These are phyloP conservation scores for Euphydryas editha DNA, from an alignment of 2,888 invertebrate species.

Conservation along the genomic window DNA sequence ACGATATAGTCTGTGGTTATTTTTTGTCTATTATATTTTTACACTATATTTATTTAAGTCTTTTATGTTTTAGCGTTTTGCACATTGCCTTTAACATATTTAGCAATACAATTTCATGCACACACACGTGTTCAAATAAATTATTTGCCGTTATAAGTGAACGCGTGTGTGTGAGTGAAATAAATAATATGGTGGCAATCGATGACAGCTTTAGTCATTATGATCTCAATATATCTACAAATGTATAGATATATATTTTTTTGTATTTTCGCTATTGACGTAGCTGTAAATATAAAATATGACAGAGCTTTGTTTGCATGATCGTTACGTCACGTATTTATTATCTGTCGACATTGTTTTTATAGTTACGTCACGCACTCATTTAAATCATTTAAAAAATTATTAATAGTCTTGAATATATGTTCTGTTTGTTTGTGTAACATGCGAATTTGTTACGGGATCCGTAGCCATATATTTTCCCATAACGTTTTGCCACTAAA, in stretches of 20 bases:
- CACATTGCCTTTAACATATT: conserved; percentile 37
- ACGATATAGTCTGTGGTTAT: conserved; percentile 29
- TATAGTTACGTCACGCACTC: conserved; percentile 27
- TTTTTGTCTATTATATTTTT: conserved; percentile 32
- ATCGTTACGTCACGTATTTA: conserved; percentile 19
- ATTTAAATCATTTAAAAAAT: conserved; percentile 10
- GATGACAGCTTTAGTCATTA: conserved; percentile 50
- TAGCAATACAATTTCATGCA: conserved; percentile 16
- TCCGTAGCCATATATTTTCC: conserved; percentile 29
- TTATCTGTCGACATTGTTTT: conserved; percentile 10
- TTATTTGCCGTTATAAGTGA: conserved; percentile 1
- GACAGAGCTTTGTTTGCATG: conserved; percentile 16
- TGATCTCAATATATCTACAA: conserved; percentile 50
- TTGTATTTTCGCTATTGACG: conserved; percentile 10
- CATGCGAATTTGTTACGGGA: conserved; percentile 11
- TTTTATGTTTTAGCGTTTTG: conserved; percentile 38
- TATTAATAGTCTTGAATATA: conserved; percentile 20
- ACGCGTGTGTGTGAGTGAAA: conserved; percentile 12
- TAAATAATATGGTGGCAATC: conserved; percentile 65
- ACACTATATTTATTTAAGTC: conserved; percentile 38
- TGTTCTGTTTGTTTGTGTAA: conserved; percentile 13
- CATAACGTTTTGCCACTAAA: conserved; percentile 15
- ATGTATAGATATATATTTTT: conserved; percentile 33
- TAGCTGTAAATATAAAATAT: conserved; percentile 17
- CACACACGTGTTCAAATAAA: conserved; percentile 11